phyloP scores from a whole-genome alignment of 2,113 vertebrate genomes.

The Proteles cristata region DNA sequence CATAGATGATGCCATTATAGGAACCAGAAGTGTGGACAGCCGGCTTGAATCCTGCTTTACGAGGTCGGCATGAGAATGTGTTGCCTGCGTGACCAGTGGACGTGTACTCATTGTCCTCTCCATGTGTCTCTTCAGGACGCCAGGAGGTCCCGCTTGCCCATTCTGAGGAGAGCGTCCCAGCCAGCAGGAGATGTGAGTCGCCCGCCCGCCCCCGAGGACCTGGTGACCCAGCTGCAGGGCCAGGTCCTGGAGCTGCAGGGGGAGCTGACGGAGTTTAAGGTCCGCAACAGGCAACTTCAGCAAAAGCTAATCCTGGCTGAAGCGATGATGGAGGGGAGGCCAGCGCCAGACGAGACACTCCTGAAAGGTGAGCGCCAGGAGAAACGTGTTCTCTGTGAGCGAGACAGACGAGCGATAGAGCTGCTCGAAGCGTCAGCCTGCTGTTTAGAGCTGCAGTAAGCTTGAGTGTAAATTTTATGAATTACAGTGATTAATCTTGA shows the following conservation, averaged over 20 bases:
- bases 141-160: conserved; percentile 90
- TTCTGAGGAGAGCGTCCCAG: conserved; percentile 85
- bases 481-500: conserved; percentile 58
- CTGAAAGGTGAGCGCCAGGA: conserved; percentile 79
- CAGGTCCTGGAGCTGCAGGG: conserved; percentile 77
- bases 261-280: conserved; percentile 83
- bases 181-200: conserved; percentile 55
- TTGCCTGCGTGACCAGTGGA: not conserved
- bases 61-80: not conserved
- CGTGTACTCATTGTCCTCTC: not conserved
- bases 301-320: conserved; percentile 82
- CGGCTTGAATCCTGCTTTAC: not conserved
- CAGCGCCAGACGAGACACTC: conserved; percentile 23
- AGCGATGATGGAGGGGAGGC: conserved; percentile 51
- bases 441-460: conserved; percentile 62
- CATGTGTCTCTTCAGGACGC: conserved; percentile 81
- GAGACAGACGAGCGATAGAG: not conserved
- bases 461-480: conserved; percentile 35
- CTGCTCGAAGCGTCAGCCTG: conserved; percentile 40
- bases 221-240: conserved; percentile 57
- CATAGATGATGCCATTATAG: not conserved
- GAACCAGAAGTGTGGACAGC: not conserved
- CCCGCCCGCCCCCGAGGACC: conserved; percentile 39
- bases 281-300: conserved; percentile 78
- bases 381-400: not conserved